phyloP scores from a whole-genome alignment of 2,888 invertebrate species.

The Amiota communis region DNA sequence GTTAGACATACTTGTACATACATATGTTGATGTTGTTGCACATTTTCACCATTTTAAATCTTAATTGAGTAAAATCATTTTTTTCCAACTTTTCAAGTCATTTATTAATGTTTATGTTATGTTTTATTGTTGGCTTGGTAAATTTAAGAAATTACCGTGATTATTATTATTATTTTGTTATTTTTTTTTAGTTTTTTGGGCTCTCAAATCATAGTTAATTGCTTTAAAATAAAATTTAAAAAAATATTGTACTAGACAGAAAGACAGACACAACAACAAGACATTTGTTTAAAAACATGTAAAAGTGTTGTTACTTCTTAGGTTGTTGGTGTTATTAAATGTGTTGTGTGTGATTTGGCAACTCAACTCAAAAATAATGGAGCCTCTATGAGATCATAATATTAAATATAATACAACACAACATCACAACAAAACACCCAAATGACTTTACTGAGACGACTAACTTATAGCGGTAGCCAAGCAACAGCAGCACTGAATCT shows the following conservation, averaged over 20 bases:
- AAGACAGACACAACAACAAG: too few species aligned
- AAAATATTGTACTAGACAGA: background rate
- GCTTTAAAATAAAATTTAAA: background rate
- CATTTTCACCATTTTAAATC: conserved; percentile 6
- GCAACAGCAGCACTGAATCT: too few species aligned
- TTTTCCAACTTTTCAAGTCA: background rate
- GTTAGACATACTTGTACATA: background rate
- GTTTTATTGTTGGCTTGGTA: background rate
- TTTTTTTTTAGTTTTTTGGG: background rate
- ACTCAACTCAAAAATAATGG: background rate
- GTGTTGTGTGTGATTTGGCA: too few species aligned
- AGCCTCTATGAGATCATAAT: background rate
- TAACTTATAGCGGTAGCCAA: too few species aligned
- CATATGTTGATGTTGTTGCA: conserved; percentile 8
- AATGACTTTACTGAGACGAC: background rate
- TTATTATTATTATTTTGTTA: conserved; percentile 10
- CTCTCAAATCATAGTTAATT: background rate
- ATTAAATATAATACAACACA: background rate
- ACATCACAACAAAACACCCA: background rate
- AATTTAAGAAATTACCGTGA: conserved; percentile 10
- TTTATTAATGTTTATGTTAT: conserved; percentile 3
- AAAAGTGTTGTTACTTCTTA: background rate
- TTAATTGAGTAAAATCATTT: conserved; percentile 14
- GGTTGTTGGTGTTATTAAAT: background rate
- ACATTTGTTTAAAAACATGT: conserved; percentile 8